Evolutionary conservation across 2,888 invertebrate genomes (phyloP).

Genomic region (Schizaphis graminum): DNA sequence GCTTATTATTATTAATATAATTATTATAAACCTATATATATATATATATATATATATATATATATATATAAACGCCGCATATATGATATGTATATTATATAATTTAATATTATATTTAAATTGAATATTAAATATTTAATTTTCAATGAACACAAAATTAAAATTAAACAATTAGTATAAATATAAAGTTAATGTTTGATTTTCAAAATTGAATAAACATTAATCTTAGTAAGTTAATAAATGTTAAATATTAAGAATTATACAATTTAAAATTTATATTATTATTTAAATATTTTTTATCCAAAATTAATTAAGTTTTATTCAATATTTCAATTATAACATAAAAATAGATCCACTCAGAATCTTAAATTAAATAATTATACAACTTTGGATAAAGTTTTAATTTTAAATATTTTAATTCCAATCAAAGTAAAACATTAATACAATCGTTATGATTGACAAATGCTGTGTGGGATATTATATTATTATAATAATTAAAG

Average conservation of each 20-base stretch:
- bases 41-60: not conserved
- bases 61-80: no score
- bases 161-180: not conserved
- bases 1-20: no score
- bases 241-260: not conserved
- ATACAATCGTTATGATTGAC: no score
- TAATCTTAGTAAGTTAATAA: not conserved
- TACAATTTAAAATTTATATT: not conserved
- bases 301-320: not conserved
- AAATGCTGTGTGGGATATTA: no score
- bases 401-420: no score
- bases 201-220: not conserved
- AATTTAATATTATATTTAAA: not conserved
- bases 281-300: not conserved
- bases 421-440: no score
- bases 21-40: no score
- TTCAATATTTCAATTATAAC: not conserved
- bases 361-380: not conserved
- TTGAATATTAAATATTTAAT: not conserved
- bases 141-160: not conserved
- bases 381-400: not conserved
- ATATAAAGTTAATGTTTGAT: not conserved
- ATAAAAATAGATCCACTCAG: not conserved
- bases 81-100: no score
- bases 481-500: no score